Percentiles rank a stretch among this genome's conserved stretches.
phyloP scores from a whole-genome alignment of 1,140 invertebrate species.

The Scylla paramamosain region DNA sequence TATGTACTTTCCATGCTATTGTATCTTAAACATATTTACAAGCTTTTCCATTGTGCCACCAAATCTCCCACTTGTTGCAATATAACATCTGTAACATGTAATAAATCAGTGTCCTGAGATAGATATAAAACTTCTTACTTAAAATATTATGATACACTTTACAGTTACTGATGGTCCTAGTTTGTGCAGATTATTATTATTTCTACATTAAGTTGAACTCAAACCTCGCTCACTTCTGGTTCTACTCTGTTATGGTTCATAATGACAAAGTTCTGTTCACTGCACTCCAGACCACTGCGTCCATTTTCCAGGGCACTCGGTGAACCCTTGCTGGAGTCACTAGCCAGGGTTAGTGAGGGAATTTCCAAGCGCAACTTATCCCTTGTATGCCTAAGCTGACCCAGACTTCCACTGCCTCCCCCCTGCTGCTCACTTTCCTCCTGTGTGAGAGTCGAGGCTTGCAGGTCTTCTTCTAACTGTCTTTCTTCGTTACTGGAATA shows the following conservation, averaged over 20 bases:
- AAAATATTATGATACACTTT: constrained; percentile 35
- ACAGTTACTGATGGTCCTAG: neutral
- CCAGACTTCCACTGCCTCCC: constrained; percentile 23
- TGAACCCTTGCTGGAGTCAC: constrained; percentile 31
- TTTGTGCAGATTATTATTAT: constrained; percentile 39
- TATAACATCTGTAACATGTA: constrained; percentile 35
- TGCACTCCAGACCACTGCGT: constrained; percentile 30
- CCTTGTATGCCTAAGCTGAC: constrained; percentile 63
- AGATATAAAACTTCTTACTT: constrained; percentile 26
- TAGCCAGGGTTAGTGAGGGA: constrained; percentile 50
- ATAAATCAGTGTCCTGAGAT: constrained; percentile 54
- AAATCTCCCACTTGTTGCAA: neutral
- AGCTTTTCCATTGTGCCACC: neutral
- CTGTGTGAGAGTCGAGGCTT: neutral
- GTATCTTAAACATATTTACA: neutral
- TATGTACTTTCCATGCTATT: too few species aligned
- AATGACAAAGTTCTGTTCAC: constrained; percentile 29
- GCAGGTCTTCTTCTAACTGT: neutral
- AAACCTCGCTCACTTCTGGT: constrained; percentile 73
- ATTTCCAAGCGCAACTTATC: constrained; percentile 66
- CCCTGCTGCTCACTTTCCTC: constrained; percentile 56
- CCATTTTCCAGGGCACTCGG: constrained; percentile 37
- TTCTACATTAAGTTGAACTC: constrained; percentile 48
- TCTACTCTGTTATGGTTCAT: constrained; percentile 55
- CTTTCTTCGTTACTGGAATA: neutral